Percentiles rank a stretch among this genome's conserved stretches.
These are phyloP conservation scores for Camptogramma bilineatum DNA, from an alignment of 2,888 invertebrate species.

Conservation along the genomic window DNA sequence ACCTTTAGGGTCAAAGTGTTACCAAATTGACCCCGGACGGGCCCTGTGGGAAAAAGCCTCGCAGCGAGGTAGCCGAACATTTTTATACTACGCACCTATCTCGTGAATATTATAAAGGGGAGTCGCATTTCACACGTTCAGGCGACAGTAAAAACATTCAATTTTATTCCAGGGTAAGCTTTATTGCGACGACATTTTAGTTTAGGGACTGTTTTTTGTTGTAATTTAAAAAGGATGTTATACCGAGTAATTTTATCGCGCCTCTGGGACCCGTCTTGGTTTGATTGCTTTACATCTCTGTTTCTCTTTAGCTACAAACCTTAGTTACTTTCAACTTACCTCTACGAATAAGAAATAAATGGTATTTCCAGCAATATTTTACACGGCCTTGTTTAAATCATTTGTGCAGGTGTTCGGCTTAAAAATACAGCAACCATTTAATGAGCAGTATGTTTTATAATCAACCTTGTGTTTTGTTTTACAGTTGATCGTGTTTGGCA, in stretches of 20 bases:
- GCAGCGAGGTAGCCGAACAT: conserved; percentile 69
- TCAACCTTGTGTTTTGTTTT: conserved; percentile 17
- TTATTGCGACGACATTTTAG: conserved; percentile 53
- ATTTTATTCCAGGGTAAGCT: conserved; percentile 58
- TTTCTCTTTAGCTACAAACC: conserved; percentile 1
- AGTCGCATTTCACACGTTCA: conserved; percentile 63
- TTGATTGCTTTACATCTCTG: conserved; percentile 23
- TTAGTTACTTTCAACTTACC: background rate
- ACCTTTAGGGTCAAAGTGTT: conserved; percentile 70
- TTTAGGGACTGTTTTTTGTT: conserved; percentile 40
- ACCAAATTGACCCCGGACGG: conserved; percentile 65
- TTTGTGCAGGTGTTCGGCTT: conserved; percentile 29
- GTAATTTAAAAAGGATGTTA: conserved; percentile 38
- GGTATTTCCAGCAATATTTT: conserved; percentile 12
- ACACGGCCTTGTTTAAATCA: conserved; percentile 24
- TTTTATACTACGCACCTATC: conserved; percentile 57
- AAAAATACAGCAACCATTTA: conserved; percentile 15
- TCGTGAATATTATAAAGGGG: conserved; percentile 72
- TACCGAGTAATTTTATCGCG: conserved; percentile 27
- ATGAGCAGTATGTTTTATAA: conserved; percentile 14
- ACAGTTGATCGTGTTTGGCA: conserved; percentile 19
- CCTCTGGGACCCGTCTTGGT: conserved; percentile 16
- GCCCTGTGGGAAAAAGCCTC: conserved; percentile 61
- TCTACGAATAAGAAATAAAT: conserved; percentile 10
- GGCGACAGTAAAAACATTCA: conserved; percentile 64